Conservation (phyloP, 2,888 invertebrate species). For the Conops quadrifasciatus region DNA sequence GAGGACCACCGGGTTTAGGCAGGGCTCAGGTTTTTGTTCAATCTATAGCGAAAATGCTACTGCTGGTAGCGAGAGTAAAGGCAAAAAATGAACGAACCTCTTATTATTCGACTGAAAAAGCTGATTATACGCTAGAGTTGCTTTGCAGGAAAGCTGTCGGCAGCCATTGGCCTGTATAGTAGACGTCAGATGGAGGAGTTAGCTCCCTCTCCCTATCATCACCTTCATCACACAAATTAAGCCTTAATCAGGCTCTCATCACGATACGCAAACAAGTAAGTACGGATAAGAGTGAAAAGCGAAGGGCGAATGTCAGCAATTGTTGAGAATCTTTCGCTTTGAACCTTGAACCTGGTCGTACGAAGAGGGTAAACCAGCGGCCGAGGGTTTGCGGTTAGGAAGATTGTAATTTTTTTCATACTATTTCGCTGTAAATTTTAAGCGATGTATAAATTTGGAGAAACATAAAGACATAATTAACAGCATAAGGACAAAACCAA, state of each 20-base stretch:
- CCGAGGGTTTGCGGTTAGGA: too few relatives aligned
- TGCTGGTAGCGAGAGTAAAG: not conserved
- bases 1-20: too few relatives aligned
- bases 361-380: too few relatives aligned
- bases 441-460: too few relatives aligned
- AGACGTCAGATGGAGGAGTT: too few relatives aligned
- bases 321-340: not conserved
- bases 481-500: too few relatives aligned
- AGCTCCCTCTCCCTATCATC: too few relatives aligned
- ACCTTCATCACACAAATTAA: not conserved
- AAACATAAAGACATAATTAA: too few relatives aligned
- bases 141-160: not conserved
- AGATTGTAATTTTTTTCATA: too few relatives aligned
- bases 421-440: too few relatives aligned
- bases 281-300: too few relatives aligned
- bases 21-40: not conserved
- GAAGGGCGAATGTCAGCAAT: not conserved
- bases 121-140: slow-evolving; percentile 10
- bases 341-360: not conserved
- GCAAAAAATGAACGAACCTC: not conserved
- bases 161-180: not conserved
- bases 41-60: not conserved
- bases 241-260: not conserved
- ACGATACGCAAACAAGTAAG: not conserved
- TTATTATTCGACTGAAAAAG: slow-evolving; percentile 13